phyloP scores from a whole-genome alignment of 1,140 invertebrate species.

The Orussus abietinus region DNA sequence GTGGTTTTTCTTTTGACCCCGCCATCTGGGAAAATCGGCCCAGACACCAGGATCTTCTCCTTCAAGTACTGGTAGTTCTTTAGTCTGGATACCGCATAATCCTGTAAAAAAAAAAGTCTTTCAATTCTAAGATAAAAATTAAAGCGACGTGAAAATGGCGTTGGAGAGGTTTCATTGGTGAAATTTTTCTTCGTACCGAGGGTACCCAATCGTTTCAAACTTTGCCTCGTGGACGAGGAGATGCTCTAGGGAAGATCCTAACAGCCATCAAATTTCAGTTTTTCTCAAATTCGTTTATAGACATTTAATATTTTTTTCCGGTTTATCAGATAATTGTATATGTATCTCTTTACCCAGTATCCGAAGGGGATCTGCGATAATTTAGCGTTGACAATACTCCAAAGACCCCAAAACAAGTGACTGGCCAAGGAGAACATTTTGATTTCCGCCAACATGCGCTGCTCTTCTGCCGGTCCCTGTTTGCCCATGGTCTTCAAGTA shows the following conservation, averaged over 20 bases:
- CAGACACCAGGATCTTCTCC: conserved; percentile 52
- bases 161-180: no score
- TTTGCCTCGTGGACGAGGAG: no score
- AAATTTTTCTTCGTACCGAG: conserved; percentile 1
- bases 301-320: no score
- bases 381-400: conserved; percentile 84
- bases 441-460: conserved; percentile 70
- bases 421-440: conserved; percentile 78
- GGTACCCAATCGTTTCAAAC: neutral
- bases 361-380: conserved; percentile 90
- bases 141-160: no score
- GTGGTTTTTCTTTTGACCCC: conserved; percentile 37
- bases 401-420: conserved; percentile 91
- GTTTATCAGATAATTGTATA: conserved; percentile 9
- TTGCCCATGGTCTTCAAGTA: conserved; percentile 54
- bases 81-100: conserved; percentile 56
- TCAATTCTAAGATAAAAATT: no score
- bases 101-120: conserved; percentile 45
- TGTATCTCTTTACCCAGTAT: conserved; percentile 74
- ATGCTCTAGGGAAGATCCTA: no score
- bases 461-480: conserved; percentile 50
- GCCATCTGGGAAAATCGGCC: conserved; percentile 24
- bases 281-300: no score
- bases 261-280: no score
- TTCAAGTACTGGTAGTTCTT: conserved; percentile 59